These are phyloP conservation scores for Apeira syringaria DNA, from an alignment of 2,888 invertebrate species.

Conservation along the genomic window DNA sequence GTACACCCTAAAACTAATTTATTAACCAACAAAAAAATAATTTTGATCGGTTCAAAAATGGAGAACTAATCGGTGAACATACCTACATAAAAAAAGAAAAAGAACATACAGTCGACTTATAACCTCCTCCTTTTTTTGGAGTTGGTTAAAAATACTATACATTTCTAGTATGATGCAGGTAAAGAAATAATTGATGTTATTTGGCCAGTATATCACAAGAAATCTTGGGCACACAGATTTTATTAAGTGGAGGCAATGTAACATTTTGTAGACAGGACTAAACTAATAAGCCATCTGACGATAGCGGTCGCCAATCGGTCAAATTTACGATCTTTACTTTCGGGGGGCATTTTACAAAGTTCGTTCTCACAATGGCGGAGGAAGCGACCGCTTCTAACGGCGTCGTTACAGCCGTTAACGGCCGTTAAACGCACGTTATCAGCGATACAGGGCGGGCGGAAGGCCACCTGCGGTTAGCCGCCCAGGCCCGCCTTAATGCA, in stretches of 20 bases:
- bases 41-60: too few species aligned
- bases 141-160: too few species aligned
- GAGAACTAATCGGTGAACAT: too few species aligned
- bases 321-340: conserved; percentile 51
- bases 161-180: neutral
- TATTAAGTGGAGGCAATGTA: conserved; percentile 15
- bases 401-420: conserved; percentile 75
- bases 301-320: conserved; percentile 43
- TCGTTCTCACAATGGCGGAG: conserved; percentile 64
- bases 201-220: conserved; percentile 2
- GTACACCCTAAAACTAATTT: too few species aligned
- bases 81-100: too few species aligned
- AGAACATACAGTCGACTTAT: too few species aligned
- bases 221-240: conserved; percentile 3
- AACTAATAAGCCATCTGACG: conserved; percentile 35
- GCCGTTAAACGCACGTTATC: conserved; percentile 58
- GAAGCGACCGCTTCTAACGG: conserved; percentile 77
- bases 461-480: conserved; percentile 72
- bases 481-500: conserved; percentile 73
- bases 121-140: too few species aligned
- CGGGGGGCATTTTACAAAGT: conserved; percentile 45
- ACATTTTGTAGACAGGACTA: conserved; percentile 26
- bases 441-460: conserved; percentile 73
- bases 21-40: too few species aligned
- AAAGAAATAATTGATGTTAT: neutral